A percentile compares a stretch with the other conserved stretches of the same genome.
Evolutionary conservation across 1,140 invertebrate species (phyloP).

Genomic region (Caenorhabditis tropicalis): DNA sequence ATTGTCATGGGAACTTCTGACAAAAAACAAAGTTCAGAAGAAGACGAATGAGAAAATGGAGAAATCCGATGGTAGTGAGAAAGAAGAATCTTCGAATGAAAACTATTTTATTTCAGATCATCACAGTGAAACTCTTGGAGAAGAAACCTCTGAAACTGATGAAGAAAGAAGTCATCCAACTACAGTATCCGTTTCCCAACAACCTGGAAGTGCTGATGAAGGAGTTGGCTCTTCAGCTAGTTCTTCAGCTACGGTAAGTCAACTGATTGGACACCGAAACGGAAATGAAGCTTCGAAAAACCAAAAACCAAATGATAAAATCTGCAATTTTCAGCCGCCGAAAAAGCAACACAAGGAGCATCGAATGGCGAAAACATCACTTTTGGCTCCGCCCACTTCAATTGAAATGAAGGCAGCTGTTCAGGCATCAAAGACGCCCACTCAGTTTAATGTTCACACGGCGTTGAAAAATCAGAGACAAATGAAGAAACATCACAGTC

Average conservation of each 20-base stretch:
- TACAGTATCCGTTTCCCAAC: not conserved
- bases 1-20: not conserved
- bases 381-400: slow-evolving; percentile 53
- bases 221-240: slow-evolving; percentile 11
- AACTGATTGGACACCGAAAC: not conserved
- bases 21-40: slow-evolving; percentile 13
- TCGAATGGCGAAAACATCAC: slow-evolving; percentile 52
- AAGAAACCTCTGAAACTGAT: not conserved
- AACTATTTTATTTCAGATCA: slow-evolving; percentile 2
- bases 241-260: not conserved
- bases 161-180: slow-evolving; percentile 22
- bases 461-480: slow-evolving; percentile 27
- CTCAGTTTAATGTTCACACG: slow-evolving; percentile 21
- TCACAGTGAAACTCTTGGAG: not conserved
- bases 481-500: slow-evolving; percentile 16
- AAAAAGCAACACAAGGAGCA: slow-evolving; percentile 23
- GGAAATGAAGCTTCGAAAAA: no score
- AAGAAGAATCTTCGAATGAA: not conserved
- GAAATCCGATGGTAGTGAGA: not conserved
- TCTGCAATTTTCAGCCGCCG: not conserved
- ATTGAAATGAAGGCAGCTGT: slow-evolving; percentile 53
- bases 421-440: slow-evolving; percentile 28
- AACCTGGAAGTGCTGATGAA: slow-evolving; percentile 8
- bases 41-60: not conserved
- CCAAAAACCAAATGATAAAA: no score